These are phyloP conservation scores for Takifugu ocellatus DNA, from an alignment of 2,797 vertebrate species.

Conservation along the genomic window DNA sequence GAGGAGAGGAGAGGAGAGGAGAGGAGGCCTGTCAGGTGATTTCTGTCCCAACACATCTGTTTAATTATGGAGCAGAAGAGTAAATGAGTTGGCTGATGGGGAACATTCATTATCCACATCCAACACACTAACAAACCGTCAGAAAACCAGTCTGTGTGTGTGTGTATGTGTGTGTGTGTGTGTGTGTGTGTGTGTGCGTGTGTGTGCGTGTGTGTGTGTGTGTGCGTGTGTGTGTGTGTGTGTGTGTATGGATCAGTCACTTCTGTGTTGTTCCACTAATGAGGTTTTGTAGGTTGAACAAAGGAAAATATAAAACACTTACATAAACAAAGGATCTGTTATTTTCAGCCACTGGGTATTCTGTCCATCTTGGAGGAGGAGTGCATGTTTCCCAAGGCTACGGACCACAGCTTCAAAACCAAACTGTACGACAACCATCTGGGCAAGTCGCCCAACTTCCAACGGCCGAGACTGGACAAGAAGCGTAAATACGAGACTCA, in stretches of 20 bases:
- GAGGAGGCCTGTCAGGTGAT: too few relatives aligned
- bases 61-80: too few relatives aligned
- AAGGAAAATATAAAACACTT: not conserved
- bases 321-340: not conserved
- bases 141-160: too few relatives aligned
- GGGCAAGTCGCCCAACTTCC: conserved; percentile 92
- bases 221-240: not conserved
- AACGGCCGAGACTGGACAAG: conserved; percentile 86
- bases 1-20: too few relatives aligned
- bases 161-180: too few relatives aligned
- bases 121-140: too few relatives aligned
- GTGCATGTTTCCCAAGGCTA: conserved; percentile 95
- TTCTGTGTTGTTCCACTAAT: not conserved
- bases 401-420: conserved; percentile 87
- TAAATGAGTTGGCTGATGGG: too few relatives aligned
- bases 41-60: too few relatives aligned
- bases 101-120: too few relatives aligned
- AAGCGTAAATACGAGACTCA: conserved; percentile 91
- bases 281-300: not conserved
- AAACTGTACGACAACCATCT: conserved; percentile 94
- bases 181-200: too few relatives aligned
- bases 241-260: too few relatives aligned
- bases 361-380: conserved; percentile 95
- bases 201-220: too few relatives aligned
- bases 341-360: conserved; percentile 85